Conservation (phyloP, 1,140 invertebrate species). For the Uloborus diversus region DNA sequence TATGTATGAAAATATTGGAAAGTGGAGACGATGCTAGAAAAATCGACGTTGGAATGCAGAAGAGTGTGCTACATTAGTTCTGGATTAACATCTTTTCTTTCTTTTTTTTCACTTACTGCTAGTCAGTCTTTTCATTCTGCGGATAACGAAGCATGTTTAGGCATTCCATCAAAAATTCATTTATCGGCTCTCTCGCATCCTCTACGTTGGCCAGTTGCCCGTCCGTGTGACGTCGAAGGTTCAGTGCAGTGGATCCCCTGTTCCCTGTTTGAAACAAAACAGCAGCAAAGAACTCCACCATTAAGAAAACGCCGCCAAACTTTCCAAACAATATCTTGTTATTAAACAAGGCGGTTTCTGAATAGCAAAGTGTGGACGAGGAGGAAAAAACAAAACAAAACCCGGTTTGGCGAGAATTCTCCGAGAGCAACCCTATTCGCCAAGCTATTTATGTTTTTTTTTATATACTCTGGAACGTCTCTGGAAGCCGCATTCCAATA, state of each 20-base stretch:
- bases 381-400: constrained; percentile 4
- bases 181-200: not conserved
- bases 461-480: not conserved
- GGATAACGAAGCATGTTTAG: too few relatives aligned
- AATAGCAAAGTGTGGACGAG: too few relatives aligned
- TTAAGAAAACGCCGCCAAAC: not conserved
- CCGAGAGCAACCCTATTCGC: constrained; percentile 36
- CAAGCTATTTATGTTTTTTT: constrained; percentile 30
- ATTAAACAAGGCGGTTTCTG: not conserved
- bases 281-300: too few relatives aligned
- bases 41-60: too few relatives aligned
- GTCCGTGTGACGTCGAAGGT: constrained; percentile 4
- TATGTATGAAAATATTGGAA: too few relatives aligned
- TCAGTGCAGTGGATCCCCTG: not conserved
- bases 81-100: too few relatives aligned
- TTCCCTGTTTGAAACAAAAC: not conserved
- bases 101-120: too few relatives aligned
- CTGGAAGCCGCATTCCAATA: not conserved
- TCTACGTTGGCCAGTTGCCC: constrained; percentile 39
- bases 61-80: too few relatives aligned
- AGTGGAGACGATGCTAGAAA: too few relatives aligned
- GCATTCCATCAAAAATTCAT: too few relatives aligned
- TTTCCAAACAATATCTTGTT: not conserved
- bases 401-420: constrained; percentile 41
- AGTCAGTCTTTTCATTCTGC: too few relatives aligned